These are phyloP conservation scores for Lycocerus yunnanus DNA, from an alignment of 2,888 invertebrate species.

Conservation along the genomic window DNA sequence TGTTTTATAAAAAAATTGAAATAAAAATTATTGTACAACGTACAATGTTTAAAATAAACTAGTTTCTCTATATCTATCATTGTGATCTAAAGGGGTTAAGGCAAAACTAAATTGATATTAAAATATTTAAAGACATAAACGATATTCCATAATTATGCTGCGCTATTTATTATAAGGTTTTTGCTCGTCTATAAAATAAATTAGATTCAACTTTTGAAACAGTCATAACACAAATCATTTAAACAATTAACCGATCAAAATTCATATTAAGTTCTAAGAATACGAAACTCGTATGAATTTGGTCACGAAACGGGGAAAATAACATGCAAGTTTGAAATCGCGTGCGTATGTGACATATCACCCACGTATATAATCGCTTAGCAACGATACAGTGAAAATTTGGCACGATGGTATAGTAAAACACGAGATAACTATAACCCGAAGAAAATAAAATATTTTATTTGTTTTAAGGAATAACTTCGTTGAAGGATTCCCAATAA, in stretches of 20 bases:
- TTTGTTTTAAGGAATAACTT: not conserved
- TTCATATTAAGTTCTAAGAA: constrained; percentile 46
- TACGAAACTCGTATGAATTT: constrained; percentile 45
- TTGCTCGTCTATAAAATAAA: constrained; percentile 4
- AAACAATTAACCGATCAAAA: constrained; percentile 51
- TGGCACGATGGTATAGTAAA: constrained; percentile 9
- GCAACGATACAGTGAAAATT: constrained; percentile 25
- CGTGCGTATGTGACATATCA: constrained; percentile 52
- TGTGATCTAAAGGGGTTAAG: not conserved
- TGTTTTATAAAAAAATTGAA: too few species aligned
- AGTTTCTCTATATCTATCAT: too few species aligned
- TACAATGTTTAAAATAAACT: too few species aligned
- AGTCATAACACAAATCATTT: constrained; percentile 42
- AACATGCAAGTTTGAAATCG: constrained; percentile 39
- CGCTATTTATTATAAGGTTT: not conserved
- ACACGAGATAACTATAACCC: constrained; percentile 7
- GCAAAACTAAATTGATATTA: not conserved
- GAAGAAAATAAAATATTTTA: not conserved
- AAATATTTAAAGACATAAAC: not conserved
- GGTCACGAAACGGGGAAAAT: constrained; percentile 41
- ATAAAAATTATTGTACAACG: too few species aligned
- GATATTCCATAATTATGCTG: not conserved
- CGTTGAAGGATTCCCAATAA: not conserved
- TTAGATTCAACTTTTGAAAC: constrained; percentile 21
- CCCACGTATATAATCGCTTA: constrained; percentile 48